These are phyloP conservation scores for Hyperopisus bebe DNA, from an alignment of 2,113 vertebrate genomes.

Conservation along the genomic window DNA sequence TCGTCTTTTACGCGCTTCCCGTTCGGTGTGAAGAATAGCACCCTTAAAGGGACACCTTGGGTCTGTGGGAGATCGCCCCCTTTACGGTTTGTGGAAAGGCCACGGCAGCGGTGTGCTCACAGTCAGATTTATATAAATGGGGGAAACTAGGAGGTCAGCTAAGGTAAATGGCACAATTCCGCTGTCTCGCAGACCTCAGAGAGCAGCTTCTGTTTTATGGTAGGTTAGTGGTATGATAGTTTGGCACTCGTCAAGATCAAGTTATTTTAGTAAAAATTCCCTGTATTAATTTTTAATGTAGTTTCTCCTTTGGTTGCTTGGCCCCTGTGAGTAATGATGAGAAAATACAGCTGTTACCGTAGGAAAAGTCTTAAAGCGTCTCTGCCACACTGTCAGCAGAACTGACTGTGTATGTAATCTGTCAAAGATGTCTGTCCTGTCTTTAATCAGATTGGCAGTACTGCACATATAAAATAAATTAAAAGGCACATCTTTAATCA, in stretches of 20 bases:
- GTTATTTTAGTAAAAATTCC: neutral
- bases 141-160: neutral
- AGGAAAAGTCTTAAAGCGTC: neutral
- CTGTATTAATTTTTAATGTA: neutral
- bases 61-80: neutral
- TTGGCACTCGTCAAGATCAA: neutral
- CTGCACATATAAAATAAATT: neutral
- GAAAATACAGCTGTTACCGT: neutral
- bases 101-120: neutral
- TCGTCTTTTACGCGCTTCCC: neutral
- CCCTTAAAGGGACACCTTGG: neutral
- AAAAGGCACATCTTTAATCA: neutral
- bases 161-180: neutral
- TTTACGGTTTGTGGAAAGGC: neutral
- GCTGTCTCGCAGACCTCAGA: neutral
- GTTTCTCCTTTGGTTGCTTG: neutral
- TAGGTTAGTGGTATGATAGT: neutral
- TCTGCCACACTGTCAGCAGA: neutral
- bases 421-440: neutral
- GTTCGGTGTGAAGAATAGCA: neutral
- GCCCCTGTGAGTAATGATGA: neutral
- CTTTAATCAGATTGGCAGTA: neutral
- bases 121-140: neutral
- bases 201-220: neutral
- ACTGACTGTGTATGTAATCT: neutral